phyloP scores from a whole-genome alignment of 1,140 invertebrate species.

The Drosophila paulistorum region DNA sequence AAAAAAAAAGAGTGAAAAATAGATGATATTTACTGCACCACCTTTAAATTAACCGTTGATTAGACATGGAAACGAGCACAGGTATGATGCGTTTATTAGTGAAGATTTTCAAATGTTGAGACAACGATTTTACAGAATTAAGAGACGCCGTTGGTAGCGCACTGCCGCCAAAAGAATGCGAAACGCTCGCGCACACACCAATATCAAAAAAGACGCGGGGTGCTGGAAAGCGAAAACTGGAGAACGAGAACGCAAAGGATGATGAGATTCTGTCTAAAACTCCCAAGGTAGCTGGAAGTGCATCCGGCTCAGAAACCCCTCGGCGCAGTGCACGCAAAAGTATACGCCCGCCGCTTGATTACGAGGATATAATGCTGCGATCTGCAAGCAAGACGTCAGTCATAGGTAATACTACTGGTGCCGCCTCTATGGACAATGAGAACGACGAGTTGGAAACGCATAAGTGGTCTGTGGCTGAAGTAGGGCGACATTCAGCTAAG shows the following conservation, averaged over 20 bases:
- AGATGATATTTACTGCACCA: not conserved
- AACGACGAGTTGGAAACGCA: not conserved
- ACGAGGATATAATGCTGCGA: slow-evolving; percentile 64
- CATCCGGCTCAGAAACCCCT: slow-evolving; percentile 48
- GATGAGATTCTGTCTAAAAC: not conserved
- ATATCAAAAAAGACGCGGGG: not conserved
- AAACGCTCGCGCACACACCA: not conserved
- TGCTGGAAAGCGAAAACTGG: not conserved
- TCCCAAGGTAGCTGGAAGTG: slow-evolving; percentile 11
- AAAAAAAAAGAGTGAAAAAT: not conserved
- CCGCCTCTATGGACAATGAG: not conserved
- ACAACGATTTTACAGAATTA: not conserved
- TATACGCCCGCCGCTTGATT: slow-evolving; percentile 63
- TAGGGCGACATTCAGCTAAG: slow-evolving; percentile 54
- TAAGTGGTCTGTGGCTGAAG: slow-evolving; percentile 58
- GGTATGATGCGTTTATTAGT: not conserved
- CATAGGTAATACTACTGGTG: not conserved
- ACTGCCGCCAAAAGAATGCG: not conserved
- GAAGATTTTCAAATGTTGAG: not conserved
- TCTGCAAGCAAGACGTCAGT: slow-evolving; percentile 45
- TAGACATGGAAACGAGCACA: not conserved
- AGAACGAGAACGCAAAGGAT: not conserved
- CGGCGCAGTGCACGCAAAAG: slow-evolving; percentile 70
- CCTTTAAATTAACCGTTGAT: not conserved
- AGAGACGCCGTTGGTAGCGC: not conserved